Conservation (phyloP, 2,113 vertebrate genomes). For the Loxodonta africana region DNA sequence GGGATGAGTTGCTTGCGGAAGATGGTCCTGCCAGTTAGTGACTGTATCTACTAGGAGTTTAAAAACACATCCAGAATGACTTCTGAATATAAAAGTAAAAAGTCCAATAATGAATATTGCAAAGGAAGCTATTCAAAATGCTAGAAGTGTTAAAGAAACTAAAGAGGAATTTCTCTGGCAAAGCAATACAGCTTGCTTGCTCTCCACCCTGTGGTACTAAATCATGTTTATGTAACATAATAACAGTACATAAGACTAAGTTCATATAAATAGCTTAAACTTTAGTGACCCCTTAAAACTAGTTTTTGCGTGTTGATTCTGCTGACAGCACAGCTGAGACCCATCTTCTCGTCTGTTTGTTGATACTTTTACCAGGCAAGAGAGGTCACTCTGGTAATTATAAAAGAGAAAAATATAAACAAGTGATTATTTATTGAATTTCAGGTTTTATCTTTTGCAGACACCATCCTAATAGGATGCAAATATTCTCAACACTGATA, state of each 20-base stretch:
- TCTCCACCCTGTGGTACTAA: not conserved
- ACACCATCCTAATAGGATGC: slow-evolving; percentile 43
- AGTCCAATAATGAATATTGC: not conserved
- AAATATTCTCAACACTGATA: slow-evolving; percentile 41
- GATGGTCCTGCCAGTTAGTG: not conserved
- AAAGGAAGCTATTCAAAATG: not conserved
- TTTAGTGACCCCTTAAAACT: not conserved
- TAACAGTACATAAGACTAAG: not conserved
- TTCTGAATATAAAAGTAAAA: not conserved
- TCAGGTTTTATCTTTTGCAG: slow-evolving; percentile 66
- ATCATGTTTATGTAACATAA: not conserved
- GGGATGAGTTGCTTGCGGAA: not conserved
- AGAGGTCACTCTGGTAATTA: slow-evolving; percentile 72
- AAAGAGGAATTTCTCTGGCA: not conserved
- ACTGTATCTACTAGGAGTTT: not conserved
- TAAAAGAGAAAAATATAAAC: slow-evolving; percentile 68
- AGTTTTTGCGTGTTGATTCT: slow-evolving; percentile 2
- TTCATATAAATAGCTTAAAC: not conserved
- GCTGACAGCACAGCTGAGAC: slow-evolving; percentile 43
- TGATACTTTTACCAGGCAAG: slow-evolving; percentile 70
- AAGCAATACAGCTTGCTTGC: not conserved
- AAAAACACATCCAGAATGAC: not conserved
- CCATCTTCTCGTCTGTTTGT: slow-evolving; percentile 20
- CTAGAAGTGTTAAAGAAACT: not conserved
- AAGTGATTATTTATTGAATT: slow-evolving; percentile 73